A percentile compares a stretch with the other conserved stretches of the same genome.
These are phyloP conservation scores for Sebastes elongatus DNA, from an alignment of 2,797 vertebrate species.

Conservation along the genomic window DNA sequence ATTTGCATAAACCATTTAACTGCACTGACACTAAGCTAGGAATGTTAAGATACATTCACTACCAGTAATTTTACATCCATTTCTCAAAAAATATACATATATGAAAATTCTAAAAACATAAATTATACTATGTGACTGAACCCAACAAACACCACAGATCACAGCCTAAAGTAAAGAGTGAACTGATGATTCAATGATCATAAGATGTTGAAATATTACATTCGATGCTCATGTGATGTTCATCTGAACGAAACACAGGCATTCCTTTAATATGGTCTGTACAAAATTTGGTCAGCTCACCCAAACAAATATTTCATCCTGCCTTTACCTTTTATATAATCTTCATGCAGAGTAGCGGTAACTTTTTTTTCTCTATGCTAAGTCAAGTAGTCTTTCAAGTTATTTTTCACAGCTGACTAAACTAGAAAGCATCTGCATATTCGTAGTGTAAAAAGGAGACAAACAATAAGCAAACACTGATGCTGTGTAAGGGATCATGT, in stretches of 20 bases:
- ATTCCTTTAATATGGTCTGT: background rate
- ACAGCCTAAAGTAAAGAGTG: background rate
- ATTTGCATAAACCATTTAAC: constrained; percentile 50
- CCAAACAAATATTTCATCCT: background rate
- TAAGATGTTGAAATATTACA: background rate
- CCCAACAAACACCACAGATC: background rate
- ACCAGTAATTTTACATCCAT: background rate
- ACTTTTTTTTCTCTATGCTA: background rate
- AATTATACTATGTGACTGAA: background rate
- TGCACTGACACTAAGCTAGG: constrained; percentile 4
- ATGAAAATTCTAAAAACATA: background rate
- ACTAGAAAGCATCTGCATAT: background rate
- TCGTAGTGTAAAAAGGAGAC: background rate
- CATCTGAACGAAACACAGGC: background rate
- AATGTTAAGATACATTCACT: background rate
- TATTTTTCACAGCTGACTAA: background rate
- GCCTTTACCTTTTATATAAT: background rate
- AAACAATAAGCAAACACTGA: background rate
- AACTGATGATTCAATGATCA: background rate
- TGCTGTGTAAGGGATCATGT: background rate
- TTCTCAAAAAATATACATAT: background rate
- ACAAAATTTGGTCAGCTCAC: background rate
- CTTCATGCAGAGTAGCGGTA: background rate
- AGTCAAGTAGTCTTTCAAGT: background rate
- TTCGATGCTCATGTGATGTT: background rate